Evolutionary conservation across 37 sponge, comb jelly and placozoan species (phyloP).

Genomic region (Cliona cf. orientalis): DNA sequence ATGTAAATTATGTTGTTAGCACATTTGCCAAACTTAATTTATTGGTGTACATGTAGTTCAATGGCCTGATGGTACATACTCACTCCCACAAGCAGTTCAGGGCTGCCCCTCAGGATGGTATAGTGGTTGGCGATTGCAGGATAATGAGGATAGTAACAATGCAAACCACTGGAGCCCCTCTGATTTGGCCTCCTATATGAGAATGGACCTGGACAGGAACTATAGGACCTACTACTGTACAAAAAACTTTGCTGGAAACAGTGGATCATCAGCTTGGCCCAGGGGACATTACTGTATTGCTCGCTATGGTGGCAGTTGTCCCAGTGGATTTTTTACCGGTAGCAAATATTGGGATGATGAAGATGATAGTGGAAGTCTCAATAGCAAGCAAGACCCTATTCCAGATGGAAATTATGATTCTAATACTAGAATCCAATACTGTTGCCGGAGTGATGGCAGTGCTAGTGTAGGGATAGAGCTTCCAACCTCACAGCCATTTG

Average conservation of each 20-base stretch:
- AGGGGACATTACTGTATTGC: conserved; percentile 37
- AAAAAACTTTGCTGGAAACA: not conserved
- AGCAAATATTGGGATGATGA: conserved; percentile 53
- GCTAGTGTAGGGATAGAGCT: not conserved
- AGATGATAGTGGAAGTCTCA: conserved; percentile 3
- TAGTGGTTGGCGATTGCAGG: no score
- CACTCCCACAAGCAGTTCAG: not conserved
- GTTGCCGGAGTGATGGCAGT: conserved; percentile 32
- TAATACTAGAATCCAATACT: conserved; percentile 29
- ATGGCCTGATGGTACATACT: not conserved
- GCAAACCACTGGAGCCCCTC: not conserved
- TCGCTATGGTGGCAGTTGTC: conserved; percentile 2
- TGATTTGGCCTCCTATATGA: not conserved
- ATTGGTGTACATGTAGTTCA: no score
- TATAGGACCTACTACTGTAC: not conserved
- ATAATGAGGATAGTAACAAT: not conserved
- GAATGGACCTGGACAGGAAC: not conserved
- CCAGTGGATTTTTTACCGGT: not conserved
- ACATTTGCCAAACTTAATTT: no score
- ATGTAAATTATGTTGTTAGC: no score
- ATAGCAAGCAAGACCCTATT: no score
- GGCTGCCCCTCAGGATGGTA: not conserved
- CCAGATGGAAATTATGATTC: conserved; percentile 28
- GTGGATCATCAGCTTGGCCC: conserved; percentile 6
- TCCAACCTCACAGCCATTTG: conserved; percentile 1